Conservation (phyloP, 2,797 vertebrate species). For the Cirrhinus mrigala region DNA sequence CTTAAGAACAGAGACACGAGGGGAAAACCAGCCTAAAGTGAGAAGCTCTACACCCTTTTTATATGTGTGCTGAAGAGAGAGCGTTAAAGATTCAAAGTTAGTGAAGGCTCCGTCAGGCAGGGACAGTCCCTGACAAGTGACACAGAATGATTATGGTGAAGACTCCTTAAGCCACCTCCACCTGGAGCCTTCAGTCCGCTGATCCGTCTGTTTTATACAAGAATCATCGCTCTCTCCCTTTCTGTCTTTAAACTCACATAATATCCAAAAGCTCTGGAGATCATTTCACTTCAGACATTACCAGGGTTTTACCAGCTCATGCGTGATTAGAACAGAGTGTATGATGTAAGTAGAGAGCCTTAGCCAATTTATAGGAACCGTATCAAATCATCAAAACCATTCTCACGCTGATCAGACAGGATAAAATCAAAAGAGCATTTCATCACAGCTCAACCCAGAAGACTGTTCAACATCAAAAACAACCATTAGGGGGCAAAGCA, state of each 20-base stretch:
- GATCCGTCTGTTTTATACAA: background rate
- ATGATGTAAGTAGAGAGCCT: background rate
- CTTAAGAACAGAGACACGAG: conserved; percentile 39
- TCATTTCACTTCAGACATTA: background rate
- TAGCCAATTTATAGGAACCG: background rate
- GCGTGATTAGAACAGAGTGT: background rate
- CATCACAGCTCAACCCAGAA: background rate
- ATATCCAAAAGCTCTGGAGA: background rate
- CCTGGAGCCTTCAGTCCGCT: background rate
- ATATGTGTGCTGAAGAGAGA: conserved; percentile 15
- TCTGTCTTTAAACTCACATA: background rate
- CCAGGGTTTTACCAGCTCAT: background rate
- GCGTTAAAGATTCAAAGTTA: background rate
- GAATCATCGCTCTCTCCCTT: background rate
- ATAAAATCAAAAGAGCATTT: background rate
- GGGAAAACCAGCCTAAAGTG: conserved; percentile 33
- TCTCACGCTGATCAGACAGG: conserved; percentile 1
- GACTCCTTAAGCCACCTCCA: background rate
- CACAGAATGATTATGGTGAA: background rate
- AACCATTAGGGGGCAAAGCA: background rate
- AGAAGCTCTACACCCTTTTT: conserved; percentile 30
- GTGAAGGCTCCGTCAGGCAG: background rate
- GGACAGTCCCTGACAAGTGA: background rate
- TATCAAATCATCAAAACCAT: background rate
- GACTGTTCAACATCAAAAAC: background rate